Percentiles rank a stretch among this genome's conserved stretches.
These are phyloP conservation scores for Ochropleura plecta DNA, from an alignment of 2,888 invertebrate species.

Conservation along the genomic window DNA sequence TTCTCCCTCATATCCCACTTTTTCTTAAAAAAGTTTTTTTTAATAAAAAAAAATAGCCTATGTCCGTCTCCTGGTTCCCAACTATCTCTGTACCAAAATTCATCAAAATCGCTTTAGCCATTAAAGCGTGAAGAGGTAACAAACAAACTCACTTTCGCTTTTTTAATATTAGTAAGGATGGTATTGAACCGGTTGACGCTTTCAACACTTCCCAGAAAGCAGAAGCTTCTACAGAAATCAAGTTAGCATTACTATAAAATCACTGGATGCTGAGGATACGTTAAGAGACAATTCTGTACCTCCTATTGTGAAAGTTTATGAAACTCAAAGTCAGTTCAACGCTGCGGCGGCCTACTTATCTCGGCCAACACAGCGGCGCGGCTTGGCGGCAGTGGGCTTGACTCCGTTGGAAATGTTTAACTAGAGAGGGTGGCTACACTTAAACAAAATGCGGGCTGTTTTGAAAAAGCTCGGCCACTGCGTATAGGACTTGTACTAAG, in stretches of 20 bases:
- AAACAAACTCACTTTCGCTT: too few relatives aligned
- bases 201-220: neutral
- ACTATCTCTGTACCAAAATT: too few relatives aligned
- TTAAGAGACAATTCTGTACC: neutral
- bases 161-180: too few relatives aligned
- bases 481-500: too few relatives aligned
- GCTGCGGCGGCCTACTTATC: constrained; percentile 1
- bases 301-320: constrained; percentile 22
- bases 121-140: too few relatives aligned
- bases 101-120: too few relatives aligned
- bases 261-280: neutral
- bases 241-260: neutral
- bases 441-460: neutral
- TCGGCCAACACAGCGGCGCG: neutral
- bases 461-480: neutral
- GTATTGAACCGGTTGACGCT: neutral
- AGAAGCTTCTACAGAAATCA: neutral
- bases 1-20: too few relatives aligned
- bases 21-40: too few relatives aligned
- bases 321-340: constrained; percentile 12
- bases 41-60: too few relatives aligned
- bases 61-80: too few relatives aligned
- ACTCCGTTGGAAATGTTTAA: constrained; percentile 4
- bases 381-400: too few relatives aligned
- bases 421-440: neutral